phyloP scores from a whole-genome alignment of 2,113 vertebrate species.

The Aegotheles bennettii region DNA sequence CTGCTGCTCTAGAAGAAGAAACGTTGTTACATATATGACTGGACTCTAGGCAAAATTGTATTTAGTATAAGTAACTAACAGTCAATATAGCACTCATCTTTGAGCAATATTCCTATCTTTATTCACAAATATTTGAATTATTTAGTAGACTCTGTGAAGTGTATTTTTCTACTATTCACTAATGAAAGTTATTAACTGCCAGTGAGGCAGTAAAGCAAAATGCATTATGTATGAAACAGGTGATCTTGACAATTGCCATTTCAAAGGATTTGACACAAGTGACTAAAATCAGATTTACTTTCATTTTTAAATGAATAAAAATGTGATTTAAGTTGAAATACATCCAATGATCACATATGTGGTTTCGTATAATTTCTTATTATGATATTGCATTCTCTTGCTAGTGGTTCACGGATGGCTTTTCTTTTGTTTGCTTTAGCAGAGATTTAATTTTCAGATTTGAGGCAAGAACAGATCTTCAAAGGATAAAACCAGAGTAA shows the following conservation, averaged over 20 bases:
- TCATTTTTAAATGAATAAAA: not conserved
- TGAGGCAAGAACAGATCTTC: not conserved
- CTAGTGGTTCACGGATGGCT: not conserved
- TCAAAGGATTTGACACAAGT: not conserved
- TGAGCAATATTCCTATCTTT: not conserved
- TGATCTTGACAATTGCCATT: not conserved
- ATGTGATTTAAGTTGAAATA: not conserved
- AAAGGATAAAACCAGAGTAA: not conserved
- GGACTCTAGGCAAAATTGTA: not conserved
- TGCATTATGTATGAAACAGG: not conserved
- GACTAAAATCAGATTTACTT: not conserved
- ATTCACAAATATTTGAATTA: not conserved
- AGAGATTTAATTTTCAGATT: constrained; percentile 3
- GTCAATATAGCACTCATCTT: not conserved
- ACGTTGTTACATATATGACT: not conserved
- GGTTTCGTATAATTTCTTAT: not conserved
- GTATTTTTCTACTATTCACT: not conserved
- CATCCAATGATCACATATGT: not conserved
- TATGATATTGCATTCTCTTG: not conserved
- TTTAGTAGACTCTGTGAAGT: not conserved
- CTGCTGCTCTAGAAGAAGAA: not conserved
- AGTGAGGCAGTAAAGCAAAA: not conserved
- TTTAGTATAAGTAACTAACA: not conserved
- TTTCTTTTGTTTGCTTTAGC: not conserved
- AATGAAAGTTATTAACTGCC: not conserved